Conservation (phyloP, 2,888 invertebrate species). For the Eucriotettix oculatus region DNA sequence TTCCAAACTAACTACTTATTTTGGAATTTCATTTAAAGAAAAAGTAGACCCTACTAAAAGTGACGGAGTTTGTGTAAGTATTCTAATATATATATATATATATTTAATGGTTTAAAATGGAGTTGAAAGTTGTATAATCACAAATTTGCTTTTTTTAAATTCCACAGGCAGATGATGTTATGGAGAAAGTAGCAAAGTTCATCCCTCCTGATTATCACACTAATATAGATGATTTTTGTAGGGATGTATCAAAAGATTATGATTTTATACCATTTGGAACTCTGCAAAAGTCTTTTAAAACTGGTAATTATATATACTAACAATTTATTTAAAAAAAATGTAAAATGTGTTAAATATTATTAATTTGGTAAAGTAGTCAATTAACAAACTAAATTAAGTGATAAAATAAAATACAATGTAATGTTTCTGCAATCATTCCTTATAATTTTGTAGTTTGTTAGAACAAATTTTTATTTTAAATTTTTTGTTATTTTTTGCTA, state of each 20-base stretch:
- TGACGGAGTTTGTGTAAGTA: constrained; percentile 27
- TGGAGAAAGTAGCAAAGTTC: constrained; percentile 47
- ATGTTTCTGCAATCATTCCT: too few species aligned
- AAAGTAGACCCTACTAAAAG: constrained; percentile 34
- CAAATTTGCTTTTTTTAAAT: neutral
- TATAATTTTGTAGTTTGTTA: too few species aligned
- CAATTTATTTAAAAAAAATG: too few species aligned
- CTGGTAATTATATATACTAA: neutral
- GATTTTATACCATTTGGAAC: constrained; percentile 62
- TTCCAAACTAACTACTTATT: constrained; percentile 60
- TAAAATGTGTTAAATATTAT: too few species aligned
- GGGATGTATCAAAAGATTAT: constrained; percentile 50
- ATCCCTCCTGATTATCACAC: constrained; percentile 52
- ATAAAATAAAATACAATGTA: too few species aligned
- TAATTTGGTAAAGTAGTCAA: too few species aligned
- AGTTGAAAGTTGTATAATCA: neutral
- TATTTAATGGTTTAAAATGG: neutral
- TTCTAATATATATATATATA: neutral
- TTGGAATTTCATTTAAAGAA: constrained; percentile 56
- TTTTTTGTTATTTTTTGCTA: too few species aligned
- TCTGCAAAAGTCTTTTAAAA: constrained; percentile 35
- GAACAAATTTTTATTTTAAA: too few species aligned
- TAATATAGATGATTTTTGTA: constrained; percentile 55
- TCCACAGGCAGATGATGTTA: constrained; percentile 52
- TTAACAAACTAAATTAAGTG: too few species aligned